These are phyloP conservation scores for Cichlasoma orientale DNA, from an alignment of 2,797 vertebrate species.

Conservation along the genomic window DNA sequence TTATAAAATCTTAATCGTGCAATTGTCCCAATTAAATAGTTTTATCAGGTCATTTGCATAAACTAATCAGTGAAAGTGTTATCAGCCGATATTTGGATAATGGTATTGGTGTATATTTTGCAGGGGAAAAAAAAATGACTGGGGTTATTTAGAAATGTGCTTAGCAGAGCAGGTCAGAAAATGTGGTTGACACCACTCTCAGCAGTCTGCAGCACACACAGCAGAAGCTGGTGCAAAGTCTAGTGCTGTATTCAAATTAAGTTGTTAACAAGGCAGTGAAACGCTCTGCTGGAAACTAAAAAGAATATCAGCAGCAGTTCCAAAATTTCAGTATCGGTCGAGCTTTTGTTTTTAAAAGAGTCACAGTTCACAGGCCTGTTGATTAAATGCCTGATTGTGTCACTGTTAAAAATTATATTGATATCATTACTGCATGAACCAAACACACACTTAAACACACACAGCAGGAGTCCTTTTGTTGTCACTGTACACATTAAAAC, in stretches of 20 bases:
- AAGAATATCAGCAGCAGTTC: not conserved
- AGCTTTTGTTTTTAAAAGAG: not conserved
- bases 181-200: not conserved
- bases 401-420: not conserved
- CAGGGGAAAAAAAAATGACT: not conserved
- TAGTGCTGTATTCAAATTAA: not conserved
- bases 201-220: not conserved
- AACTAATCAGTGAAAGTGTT: not conserved
- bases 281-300: not conserved
- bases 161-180: not conserved
- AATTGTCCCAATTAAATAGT: not conserved
- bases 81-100: not conserved
- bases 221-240: not conserved
- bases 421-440: not conserved
- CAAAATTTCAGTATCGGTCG: not conserved
- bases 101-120: not conserved
- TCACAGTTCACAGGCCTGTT: not conserved
- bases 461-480: slow-evolving; percentile 5
- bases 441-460: not conserved
- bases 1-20: not conserved
- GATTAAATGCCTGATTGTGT: not conserved
- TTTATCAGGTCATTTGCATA: not conserved
- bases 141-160: not conserved
- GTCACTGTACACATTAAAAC: slow-evolving; percentile 3
- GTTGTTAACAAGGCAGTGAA: not conserved